phyloP scores from a whole-genome alignment of 2,888 invertebrate species.

The Drosophila hawaiiensis region DNA sequence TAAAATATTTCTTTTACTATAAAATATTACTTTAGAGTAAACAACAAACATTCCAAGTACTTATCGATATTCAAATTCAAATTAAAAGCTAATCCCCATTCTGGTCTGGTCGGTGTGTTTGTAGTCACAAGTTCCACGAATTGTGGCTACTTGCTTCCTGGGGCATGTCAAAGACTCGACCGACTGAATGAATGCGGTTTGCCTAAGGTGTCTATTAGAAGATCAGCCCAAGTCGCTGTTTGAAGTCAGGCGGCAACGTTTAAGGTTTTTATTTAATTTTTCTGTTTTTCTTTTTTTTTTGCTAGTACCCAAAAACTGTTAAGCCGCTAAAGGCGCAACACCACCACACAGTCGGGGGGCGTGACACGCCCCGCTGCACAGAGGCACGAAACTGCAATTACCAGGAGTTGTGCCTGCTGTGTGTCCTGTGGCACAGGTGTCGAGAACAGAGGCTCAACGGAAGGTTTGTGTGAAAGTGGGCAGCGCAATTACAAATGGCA shows the following conservation, averaged over 20 bases:
- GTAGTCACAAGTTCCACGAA: constrained; percentile 39
- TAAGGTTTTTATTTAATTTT: constrained; percentile 37
- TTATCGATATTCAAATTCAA: constrained; percentile 7
- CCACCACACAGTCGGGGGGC: constrained; percentile 54
- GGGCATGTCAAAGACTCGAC: constrained; percentile 44
- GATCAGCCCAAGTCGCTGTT: constrained; percentile 21
- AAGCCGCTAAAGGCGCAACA: constrained; percentile 79
- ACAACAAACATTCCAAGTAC: neutral
- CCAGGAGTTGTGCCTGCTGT: constrained; percentile 43
- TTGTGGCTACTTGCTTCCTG: constrained; percentile 24
- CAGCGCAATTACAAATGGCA: constrained; percentile 63
- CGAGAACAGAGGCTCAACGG: neutral
- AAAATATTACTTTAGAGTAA: neutral
- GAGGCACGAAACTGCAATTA: constrained; percentile 60
- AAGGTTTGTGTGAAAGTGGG: constrained; percentile 64
- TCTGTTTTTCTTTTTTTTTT: constrained; percentile 10
- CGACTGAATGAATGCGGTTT: constrained; percentile 37
- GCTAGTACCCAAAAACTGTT: constrained; percentile 27
- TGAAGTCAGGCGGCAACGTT: constrained; percentile 55
- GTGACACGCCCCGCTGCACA: constrained; percentile 31
- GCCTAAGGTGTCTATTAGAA: constrained; percentile 72
- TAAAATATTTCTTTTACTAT: neutral
- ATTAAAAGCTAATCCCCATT: constrained; percentile 40
- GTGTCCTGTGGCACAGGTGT: constrained; percentile 64
- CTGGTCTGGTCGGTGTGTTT: constrained; percentile 34